phyloP scores from a whole-genome alignment of 2,113 vertebrate genomes.

The Fulica atra region DNA sequence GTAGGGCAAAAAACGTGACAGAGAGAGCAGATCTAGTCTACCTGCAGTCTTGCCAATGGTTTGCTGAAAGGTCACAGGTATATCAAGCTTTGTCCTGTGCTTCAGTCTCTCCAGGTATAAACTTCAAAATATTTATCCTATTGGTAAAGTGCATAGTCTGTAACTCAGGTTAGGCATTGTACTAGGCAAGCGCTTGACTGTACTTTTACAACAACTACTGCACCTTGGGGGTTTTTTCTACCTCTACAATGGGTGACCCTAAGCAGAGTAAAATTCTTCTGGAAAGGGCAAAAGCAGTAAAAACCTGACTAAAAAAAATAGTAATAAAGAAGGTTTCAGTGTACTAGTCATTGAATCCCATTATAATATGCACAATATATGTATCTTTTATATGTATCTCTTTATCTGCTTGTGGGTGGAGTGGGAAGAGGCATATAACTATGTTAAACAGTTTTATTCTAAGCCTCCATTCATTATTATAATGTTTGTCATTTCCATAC shows the following conservation, averaged over 20 bases:
- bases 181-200: background rate
- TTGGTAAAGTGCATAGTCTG: background rate
- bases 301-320: background rate
- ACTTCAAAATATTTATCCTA: background rate
- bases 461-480: background rate
- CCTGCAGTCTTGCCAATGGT: background rate
- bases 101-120: background rate
- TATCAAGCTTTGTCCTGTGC: background rate
- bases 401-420: background rate
- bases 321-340: background rate
- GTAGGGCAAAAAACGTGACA: background rate
- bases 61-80: fast-evolving
- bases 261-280: background rate
- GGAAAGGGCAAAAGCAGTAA: background rate
- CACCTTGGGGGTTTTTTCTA: background rate
- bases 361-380: background rate
- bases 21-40: background rate
- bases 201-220: background rate
- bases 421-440: background rate
- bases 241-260: background rate
- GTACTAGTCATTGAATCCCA: background rate
- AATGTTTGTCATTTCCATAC: background rate
- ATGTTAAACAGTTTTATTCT: background rate
- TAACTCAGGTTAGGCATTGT: background rate
- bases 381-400: background rate